Percentiles rank a stretch among this genome's conserved stretches.
Conservation (phyloP, 2,797 vertebrate genomes). For the Agapornis canus region DNA sequence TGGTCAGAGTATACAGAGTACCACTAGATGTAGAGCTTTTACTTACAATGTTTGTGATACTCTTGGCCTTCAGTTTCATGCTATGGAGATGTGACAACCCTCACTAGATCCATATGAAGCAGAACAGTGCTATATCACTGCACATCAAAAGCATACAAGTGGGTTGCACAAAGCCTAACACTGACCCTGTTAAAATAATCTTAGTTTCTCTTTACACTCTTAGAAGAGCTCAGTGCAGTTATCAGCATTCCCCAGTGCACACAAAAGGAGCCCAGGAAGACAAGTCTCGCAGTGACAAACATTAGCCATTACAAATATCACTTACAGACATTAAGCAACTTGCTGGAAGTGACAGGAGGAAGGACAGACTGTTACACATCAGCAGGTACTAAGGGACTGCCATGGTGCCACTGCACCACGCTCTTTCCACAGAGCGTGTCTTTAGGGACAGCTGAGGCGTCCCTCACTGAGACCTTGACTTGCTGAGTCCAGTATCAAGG, state of each 20-base stretch:
- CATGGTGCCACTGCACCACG: rapidly evolving
- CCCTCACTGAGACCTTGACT: background rate
- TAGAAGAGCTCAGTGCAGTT: background rate
- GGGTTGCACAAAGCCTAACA: background rate
- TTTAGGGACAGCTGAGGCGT: background rate
- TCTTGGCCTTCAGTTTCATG: background rate
- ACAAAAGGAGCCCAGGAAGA: background rate
- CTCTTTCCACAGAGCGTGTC: background rate
- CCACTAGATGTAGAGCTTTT: background rate
- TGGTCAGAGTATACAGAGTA: rapidly evolving
- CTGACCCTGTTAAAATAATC: background rate
- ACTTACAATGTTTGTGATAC: no score
- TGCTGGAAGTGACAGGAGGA: background rate
- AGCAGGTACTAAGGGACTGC: background rate
- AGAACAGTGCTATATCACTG: background rate
- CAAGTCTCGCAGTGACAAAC: background rate
- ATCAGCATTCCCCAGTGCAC: background rate
- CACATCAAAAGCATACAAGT: background rate
- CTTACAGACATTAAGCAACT: background rate
- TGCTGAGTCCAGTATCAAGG: background rate
- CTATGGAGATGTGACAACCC: background rate
- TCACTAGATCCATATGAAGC: background rate
- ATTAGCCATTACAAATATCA: background rate
- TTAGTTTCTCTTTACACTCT: background rate
- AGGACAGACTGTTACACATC: background rate